phyloP scores from a whole-genome alignment of 2,888 invertebrate species.

The Muschampia plurimacula region DNA sequence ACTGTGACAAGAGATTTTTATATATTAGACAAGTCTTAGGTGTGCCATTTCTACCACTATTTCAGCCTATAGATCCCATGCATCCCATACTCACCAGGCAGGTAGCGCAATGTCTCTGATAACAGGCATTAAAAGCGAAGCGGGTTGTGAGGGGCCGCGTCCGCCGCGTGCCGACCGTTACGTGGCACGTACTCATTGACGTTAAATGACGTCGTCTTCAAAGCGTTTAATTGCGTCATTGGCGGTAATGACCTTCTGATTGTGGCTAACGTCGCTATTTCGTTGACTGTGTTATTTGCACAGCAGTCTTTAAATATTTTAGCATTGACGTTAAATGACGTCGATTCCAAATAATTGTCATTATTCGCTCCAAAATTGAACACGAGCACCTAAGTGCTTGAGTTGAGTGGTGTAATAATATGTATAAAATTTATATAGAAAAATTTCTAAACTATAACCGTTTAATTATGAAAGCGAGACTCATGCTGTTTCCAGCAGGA shows the following conservation, averaged over 20 bases:
- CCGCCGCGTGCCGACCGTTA: slow-evolving; percentile 31
- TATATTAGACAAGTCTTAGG: too few species aligned
- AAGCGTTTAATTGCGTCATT: slow-evolving; percentile 5
- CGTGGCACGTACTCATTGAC: slow-evolving; percentile 23
- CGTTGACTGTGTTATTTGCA: neutral
- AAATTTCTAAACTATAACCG: too few species aligned
- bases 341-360: too few species aligned
- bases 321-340: too few species aligned
- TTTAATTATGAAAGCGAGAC: too few species aligned
- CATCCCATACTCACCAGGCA: slow-evolving; percentile 75
- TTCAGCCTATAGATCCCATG: neutral
- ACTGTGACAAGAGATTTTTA: too few species aligned
- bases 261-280: neutral
- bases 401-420: too few species aligned
- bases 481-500: too few species aligned
- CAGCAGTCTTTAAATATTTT: neutral
- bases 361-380: too few species aligned
- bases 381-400: too few species aligned
- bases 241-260: slow-evolving; percentile 11
- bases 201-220: slow-evolving; percentile 21
- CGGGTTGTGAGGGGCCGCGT: neutral
- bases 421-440: too few species aligned
- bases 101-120: slow-evolving; percentile 63
- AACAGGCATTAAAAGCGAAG: slow-evolving; percentile 55
- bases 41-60: neutral